phyloP scores from a whole-genome alignment of 2,888 invertebrate genomes.

The Cataglyphis livida region DNA sequence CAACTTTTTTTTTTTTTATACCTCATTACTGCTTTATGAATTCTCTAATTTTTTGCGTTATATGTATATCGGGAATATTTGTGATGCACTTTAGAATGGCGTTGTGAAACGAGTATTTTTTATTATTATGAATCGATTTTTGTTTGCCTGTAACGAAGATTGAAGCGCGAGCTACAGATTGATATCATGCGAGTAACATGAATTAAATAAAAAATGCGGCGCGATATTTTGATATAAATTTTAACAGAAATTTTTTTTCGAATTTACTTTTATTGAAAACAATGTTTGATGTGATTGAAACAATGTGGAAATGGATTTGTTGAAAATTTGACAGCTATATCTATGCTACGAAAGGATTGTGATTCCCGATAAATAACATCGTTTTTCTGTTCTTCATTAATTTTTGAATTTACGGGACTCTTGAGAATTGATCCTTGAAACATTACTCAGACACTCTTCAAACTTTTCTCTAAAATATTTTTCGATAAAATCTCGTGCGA shows the following conservation, averaged over 20 bases:
- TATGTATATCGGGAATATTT: neutral
- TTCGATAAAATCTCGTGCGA: neutral
- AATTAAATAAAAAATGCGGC: conserved; percentile 17
- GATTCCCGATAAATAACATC: neutral
- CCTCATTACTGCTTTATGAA: neutral
- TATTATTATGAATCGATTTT: conserved; percentile 21
- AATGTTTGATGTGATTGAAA: neutral
- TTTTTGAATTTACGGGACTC: conserved; percentile 6
- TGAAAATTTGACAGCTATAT: neutral
- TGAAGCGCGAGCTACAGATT: neutral
- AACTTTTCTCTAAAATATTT: conserved; percentile 5
- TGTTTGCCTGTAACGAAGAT: neutral
- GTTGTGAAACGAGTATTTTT: neutral
- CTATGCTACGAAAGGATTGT: neutral
- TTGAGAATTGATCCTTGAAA: neutral
- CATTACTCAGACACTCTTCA: neutral
- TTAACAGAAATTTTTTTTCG: neutral
- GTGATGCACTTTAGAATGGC: neutral
- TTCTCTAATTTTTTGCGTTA: too few relatives aligned
- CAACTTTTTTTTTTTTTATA: neutral
- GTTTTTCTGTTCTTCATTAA: conserved; percentile 15
- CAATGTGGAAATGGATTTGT: neutral
- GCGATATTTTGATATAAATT: neutral
- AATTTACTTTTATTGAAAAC: conserved; percentile 10
- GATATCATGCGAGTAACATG: neutral